phyloP scores from a whole-genome alignment of 2,888 invertebrate species.

The Athetis lepigone region DNA sequence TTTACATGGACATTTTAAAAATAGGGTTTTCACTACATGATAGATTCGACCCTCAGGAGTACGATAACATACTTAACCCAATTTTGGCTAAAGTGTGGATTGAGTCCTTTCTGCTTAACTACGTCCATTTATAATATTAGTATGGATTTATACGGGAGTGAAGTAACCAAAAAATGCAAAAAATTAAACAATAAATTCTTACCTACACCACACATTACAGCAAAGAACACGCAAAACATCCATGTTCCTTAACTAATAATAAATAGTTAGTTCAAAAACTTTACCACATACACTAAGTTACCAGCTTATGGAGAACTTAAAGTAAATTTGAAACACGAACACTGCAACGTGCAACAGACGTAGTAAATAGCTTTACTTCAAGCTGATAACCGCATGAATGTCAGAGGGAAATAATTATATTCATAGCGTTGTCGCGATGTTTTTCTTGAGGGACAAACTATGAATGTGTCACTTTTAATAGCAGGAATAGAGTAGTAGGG shows the following conservation, averaged over 20 bases:
- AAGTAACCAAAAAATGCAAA: neutral
- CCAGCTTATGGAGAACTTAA: constrained; percentile 28
- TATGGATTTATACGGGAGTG: too few relatives aligned
- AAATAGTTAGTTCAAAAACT: constrained; percentile 43
- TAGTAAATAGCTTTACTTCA: neutral
- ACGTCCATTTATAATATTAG: too few relatives aligned
- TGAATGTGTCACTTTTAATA: too few relatives aligned
- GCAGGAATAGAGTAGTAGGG: too few relatives aligned
- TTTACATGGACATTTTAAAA: too few relatives aligned
- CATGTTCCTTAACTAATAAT: constrained; percentile 36
- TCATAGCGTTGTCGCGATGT: neutral
- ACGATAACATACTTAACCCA: too few relatives aligned
- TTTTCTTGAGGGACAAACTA: too few relatives aligned
- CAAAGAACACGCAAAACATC: constrained; percentile 29
- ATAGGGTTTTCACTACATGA: too few relatives aligned
- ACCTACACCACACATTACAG: constrained; percentile 5
- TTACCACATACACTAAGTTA: constrained; percentile 36
- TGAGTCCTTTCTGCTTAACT: too few relatives aligned
- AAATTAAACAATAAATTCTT: constrained; percentile 4
- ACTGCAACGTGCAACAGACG: constrained; percentile 31
- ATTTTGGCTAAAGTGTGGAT: too few relatives aligned
- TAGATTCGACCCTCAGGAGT: too few relatives aligned
- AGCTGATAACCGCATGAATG: constrained; percentile 8
- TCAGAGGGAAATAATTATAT: neutral
- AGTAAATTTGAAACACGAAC: constrained; percentile 36